These are phyloP conservation scores for Bothrops jararaca DNA, from an alignment of 2,113 vertebrate genomes.

Conservation along the genomic window DNA sequence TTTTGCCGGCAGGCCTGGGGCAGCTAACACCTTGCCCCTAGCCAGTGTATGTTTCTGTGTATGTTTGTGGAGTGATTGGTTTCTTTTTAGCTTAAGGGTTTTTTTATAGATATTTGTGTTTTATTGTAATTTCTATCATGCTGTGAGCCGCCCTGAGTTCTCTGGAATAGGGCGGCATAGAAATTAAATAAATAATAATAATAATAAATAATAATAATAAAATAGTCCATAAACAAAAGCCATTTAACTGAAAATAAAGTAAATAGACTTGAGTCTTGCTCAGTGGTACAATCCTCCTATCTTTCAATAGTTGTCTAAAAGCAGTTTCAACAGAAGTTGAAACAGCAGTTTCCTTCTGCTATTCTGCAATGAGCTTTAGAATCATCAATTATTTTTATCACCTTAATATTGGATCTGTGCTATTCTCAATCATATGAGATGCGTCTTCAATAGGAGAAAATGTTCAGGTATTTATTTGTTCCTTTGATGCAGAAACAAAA, in stretches of 20 bases:
- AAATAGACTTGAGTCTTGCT: neutral
- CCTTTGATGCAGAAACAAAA: neutral
- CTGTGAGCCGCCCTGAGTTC: too few species aligned
- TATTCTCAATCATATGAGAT: neutral
- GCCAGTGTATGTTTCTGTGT: too few species aligned
- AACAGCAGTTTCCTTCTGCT: conserved; percentile 11
- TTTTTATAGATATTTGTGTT: too few species aligned
- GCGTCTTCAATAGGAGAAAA: neutral
- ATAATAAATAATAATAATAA: too few species aligned
- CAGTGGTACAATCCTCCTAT: neutral
- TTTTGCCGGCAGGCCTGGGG: too few species aligned
- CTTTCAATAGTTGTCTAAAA: neutral
- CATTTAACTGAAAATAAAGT: neutral
- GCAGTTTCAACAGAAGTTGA: neutral
- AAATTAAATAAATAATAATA: too few species aligned
- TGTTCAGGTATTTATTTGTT: neutral
- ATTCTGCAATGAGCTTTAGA: conserved; percentile 27
- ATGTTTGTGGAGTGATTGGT: too few species aligned
- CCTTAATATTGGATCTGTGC: neutral
- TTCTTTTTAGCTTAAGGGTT: too few species aligned
- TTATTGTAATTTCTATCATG: too few species aligned
- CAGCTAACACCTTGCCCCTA: too few species aligned
- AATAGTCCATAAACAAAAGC: neutral
- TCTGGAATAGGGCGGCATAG: too few species aligned
- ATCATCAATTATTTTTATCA: neutral